A percentile compares a stretch with the other conserved stretches of the same genome.
These are phyloP conservation scores for human DNA, from an alignment of 2,113 vertebrate genomes.

Conservation along the genomic window DNA sequence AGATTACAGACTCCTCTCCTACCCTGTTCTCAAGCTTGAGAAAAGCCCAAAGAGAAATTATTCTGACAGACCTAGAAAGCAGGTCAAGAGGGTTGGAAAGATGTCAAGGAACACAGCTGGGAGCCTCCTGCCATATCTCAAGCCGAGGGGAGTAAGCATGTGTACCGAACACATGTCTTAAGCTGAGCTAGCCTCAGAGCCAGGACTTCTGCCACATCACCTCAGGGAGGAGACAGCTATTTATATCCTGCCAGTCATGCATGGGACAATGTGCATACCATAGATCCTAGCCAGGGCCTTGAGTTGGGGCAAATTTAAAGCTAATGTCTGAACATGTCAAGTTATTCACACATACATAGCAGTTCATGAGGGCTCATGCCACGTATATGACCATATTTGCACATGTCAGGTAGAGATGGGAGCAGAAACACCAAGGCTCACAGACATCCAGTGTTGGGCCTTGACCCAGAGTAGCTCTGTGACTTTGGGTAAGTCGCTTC, in stretches of 20 bases:
- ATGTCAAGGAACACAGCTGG: conserved; percentile 63
- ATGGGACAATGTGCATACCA: conserved; percentile 42
- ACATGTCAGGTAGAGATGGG: not conserved
- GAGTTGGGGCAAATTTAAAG: conserved; percentile 35
- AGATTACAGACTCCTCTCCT: conserved; percentile 4
- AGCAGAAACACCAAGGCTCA: not conserved
- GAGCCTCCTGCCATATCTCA: conserved; percentile 41
- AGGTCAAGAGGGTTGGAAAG: conserved; percentile 53
- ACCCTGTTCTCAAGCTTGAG: conserved; percentile 3
- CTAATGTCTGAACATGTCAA: conserved; percentile 24
- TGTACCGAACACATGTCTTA: conserved; percentile 44
- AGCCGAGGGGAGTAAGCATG: conserved; percentile 57
- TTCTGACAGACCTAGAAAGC: conserved; percentile 40
- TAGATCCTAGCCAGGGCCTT: conserved; percentile 37
- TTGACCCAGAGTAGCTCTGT: not conserved
- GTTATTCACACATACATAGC: not conserved
- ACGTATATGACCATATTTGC: not conserved
- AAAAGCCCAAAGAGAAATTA: conserved; percentile 22
- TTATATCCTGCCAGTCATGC: conserved; percentile 59
- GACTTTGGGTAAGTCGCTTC: not conserved
- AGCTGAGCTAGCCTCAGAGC: conserved; percentile 37
- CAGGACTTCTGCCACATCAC: conserved; percentile 48
- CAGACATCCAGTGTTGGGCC: not conserved
- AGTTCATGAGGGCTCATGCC: not conserved
- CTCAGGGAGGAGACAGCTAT: conserved; percentile 59